Conservation (phyloP, 1,140 invertebrate genomes). For the Hylyphantes graminicola region DNA sequence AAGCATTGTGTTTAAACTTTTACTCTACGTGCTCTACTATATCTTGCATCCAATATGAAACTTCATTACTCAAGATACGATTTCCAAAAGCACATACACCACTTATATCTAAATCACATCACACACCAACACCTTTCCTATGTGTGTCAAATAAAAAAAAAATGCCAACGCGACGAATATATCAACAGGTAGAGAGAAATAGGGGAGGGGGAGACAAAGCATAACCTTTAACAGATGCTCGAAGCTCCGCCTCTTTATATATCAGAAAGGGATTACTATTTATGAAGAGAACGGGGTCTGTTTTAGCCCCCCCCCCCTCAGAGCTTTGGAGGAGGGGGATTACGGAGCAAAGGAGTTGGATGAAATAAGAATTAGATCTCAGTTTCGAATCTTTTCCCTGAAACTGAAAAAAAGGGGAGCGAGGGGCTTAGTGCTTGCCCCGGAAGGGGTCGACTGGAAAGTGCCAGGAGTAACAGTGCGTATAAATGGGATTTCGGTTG, state of each 20-base stretch:
- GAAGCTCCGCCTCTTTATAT: slow-evolving; percentile 31
- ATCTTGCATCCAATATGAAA: too few species aligned
- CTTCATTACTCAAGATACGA: too few species aligned
- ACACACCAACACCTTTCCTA: background rate
- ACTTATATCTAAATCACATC: too few species aligned
- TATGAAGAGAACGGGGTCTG: slow-evolving; percentile 29
- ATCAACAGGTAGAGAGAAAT: slow-evolving; percentile 42
- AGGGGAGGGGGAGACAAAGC: background rate
- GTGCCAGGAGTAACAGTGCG: background rate
- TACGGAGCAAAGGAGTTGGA: slow-evolving; percentile 46
- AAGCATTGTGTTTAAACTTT: too few species aligned
- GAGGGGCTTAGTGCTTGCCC: slow-evolving; percentile 4
- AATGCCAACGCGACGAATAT: slow-evolving; percentile 13
- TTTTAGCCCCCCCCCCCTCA: background rate
- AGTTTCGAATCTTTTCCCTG: slow-evolving; percentile 42
- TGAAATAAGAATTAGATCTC: slow-evolving; percentile 56
- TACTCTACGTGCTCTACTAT: too few species aligned
- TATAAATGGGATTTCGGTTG: too few species aligned
- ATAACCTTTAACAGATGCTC: slow-evolving; percentile 47
- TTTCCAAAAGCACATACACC: too few species aligned
- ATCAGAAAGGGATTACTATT: slow-evolving; percentile 49
- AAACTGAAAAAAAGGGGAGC: background rate
- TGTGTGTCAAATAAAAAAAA: background rate
- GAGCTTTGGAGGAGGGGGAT: background rate
- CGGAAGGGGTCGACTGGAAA: slow-evolving; percentile 5